These are phyloP conservation scores for Enteromius trimaculatus DNA, from an alignment of 2,797 vertebrate genomes.

Conservation along the genomic window DNA sequence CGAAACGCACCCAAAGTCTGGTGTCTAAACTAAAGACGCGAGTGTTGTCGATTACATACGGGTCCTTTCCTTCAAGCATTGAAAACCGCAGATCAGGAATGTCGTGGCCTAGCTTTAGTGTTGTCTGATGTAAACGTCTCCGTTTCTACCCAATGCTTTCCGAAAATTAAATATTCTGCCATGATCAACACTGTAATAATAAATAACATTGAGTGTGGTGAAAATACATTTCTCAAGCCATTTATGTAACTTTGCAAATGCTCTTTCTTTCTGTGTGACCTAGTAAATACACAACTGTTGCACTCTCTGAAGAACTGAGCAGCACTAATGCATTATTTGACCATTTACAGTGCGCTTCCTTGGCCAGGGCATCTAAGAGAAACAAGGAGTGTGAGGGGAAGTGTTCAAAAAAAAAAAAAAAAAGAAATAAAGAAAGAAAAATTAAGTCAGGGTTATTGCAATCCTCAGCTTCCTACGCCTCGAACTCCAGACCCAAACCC, in stretches of 20 bases:
- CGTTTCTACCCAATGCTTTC: slow-evolving; percentile 22
- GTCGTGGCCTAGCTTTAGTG: slow-evolving; percentile 58
- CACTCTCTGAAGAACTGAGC: slow-evolving; percentile 62
- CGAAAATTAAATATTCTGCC: neutral
- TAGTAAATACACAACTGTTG: slow-evolving; percentile 46
- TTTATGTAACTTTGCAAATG: neutral
- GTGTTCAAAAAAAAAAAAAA: slow-evolving; percentile 83
- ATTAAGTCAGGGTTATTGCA: slow-evolving; percentile 68
- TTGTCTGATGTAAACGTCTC: slow-evolving; percentile 44
- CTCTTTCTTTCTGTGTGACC: slow-evolving; percentile 7
- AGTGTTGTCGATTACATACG: slow-evolving; percentile 60
- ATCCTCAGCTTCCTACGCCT: slow-evolving; percentile 81
- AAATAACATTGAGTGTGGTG: slow-evolving; percentile 67
- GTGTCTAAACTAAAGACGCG: slow-evolving; percentile 69
- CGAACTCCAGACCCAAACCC: slow-evolving; percentile 94
- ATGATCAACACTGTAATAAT: slow-evolving; percentile 52
- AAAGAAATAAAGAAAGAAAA: slow-evolving; percentile 70
- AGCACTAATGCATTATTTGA: slow-evolving; percentile 70
- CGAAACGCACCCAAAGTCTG: slow-evolving; percentile 66
- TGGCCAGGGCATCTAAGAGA: slow-evolving; percentile 82
- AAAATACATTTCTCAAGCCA: slow-evolving; percentile 51
- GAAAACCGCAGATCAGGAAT: slow-evolving; percentile 51
- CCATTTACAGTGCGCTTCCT: slow-evolving; percentile 74
- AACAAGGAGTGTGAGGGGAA: slow-evolving; percentile 82
- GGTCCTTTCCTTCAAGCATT: slow-evolving; percentile 27